Conservation (phyloP, 2,113 vertebrate species). For the Boleophthalmus pectinirostris region DNA sequence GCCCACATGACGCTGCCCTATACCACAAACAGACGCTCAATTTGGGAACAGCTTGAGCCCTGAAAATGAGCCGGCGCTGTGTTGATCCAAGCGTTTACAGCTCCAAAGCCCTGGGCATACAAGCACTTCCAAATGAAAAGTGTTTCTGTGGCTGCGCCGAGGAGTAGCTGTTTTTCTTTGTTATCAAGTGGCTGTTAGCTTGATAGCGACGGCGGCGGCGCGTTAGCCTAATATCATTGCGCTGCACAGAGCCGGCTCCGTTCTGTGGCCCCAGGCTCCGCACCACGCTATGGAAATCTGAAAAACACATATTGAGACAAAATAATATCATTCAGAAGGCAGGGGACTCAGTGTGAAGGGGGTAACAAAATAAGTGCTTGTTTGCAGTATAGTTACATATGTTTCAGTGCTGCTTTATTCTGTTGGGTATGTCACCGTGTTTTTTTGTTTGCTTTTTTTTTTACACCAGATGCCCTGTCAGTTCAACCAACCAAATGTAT, state of each 20-base stretch:
- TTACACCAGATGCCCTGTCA: too few relatives aligned
- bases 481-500: too few relatives aligned
- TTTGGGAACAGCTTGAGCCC: conserved; percentile 15
- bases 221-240: conserved; percentile 31
- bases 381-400: not conserved
- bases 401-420: not conserved
- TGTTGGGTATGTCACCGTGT: not conserved
- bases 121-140: conserved; percentile 31
- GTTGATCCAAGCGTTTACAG: conserved; percentile 22
- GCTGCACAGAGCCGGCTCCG: conserved; percentile 15
- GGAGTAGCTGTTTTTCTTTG: conserved; percentile 33
- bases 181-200: conserved; percentile 29
- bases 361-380: not conserved
- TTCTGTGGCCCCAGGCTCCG: conserved; percentile 33
- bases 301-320: conserved; percentile 25
- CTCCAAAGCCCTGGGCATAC: conserved; percentile 7
- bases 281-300: conserved; percentile 18
- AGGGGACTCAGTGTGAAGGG: not conserved
- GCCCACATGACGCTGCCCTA: not conserved
- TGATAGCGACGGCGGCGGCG: conserved; percentile 35
- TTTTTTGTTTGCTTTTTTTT: too few relatives aligned
- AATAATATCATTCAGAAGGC: conserved; percentile 1
- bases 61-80: conserved; percentile 11
- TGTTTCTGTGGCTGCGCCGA: conserved; percentile 12
- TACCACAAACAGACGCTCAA: conserved; percentile 4